These are phyloP conservation scores for Sterrhoptilus dennistouni DNA, from an alignment of 2,113 vertebrate species.

Conservation along the genomic window DNA sequence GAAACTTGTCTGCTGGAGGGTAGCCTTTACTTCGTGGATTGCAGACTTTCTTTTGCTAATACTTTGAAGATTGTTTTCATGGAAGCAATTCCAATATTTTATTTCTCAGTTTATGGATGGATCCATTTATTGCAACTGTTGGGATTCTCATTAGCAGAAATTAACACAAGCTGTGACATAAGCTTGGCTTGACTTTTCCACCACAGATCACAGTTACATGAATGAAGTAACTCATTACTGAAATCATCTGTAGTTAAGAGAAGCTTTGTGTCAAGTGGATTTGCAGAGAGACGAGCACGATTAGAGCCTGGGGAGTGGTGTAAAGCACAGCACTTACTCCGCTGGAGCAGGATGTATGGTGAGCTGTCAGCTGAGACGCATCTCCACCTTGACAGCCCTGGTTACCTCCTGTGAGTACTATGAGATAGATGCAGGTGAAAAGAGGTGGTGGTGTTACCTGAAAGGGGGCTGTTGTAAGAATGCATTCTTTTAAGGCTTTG, in stretches of 20 bases:
- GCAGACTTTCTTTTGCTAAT: neutral
- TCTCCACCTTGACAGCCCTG: neutral
- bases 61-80: neutral
- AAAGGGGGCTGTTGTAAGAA: neutral
- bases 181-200: constrained; percentile 18
- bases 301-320: neutral
- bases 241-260: constrained; percentile 22
- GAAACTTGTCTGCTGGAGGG: neutral
- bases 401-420: neutral
- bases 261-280: constrained; percentile 42
- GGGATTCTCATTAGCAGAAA: constrained; percentile 12
- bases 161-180: constrained; percentile 10
- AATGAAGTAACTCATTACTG: constrained; percentile 30
- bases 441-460: neutral
- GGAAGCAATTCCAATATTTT: neutral
- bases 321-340: neutral
- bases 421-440: neutral
- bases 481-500: neutral
- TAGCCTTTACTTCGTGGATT: neutral
- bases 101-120: neutral
- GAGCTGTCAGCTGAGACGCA: neutral
- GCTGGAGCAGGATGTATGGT: neutral
- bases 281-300: neutral
- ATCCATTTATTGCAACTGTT: constrained; percentile 3
- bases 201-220: constrained; percentile 4